A percentile compares a stretch with the other conserved stretches of the same genome.
These are phyloP conservation scores for Conus ventricosus DNA, from an alignment of 1,140 invertebrate species.

Conservation along the genomic window DNA sequence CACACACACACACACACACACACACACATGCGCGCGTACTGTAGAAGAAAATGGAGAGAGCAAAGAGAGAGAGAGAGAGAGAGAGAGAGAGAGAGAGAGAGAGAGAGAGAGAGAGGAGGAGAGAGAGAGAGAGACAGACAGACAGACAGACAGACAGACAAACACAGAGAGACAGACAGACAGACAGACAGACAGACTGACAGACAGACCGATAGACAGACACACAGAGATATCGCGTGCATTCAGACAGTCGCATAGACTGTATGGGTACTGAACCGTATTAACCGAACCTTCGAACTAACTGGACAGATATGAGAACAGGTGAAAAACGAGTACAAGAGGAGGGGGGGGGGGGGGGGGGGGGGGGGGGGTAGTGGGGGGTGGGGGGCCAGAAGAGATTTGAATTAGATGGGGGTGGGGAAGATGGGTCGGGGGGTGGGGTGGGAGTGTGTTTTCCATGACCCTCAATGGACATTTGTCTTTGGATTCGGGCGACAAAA, in stretches of 20 bases:
- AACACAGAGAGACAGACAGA: neutral
- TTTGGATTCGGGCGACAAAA: neutral
- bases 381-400: too few species aligned
- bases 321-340: neutral
- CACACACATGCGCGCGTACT: neutral
- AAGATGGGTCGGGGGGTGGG: too few species aligned
- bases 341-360: too few species aligned
- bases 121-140: too few species aligned
- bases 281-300: neutral
- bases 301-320: neutral
- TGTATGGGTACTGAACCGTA: neutral
- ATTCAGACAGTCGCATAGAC: neutral
- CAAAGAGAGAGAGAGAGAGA: too few species aligned
- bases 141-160: neutral
- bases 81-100: too few species aligned
- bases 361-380: too few species aligned
- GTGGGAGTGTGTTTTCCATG: neutral
- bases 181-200: neutral
- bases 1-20: slow-evolving; percentile 5
- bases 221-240: neutral
- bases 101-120: too few species aligned
- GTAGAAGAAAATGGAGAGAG: too few species aligned
- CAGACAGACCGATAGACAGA: neutral
- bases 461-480: neutral
- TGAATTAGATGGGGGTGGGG: too few species aligned